Conservation (phyloP, 2,797 vertebrate genomes). For the Diglossa cyanea region DNA sequence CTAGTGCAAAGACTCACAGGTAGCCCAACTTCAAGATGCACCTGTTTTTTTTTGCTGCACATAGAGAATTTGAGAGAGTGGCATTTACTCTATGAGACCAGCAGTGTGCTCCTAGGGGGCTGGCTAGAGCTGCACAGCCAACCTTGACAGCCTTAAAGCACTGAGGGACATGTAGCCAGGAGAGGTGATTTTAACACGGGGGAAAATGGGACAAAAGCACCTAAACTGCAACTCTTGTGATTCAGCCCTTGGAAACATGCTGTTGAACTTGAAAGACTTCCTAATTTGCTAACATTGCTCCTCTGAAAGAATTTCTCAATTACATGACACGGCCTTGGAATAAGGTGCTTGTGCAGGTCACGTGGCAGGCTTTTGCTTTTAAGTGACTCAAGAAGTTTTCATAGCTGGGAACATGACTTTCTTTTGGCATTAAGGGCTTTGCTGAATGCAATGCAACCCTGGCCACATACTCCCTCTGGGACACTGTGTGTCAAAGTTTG, state of each 20-base stretch:
- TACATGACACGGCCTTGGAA: neutral
- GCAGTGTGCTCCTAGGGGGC: neutral
- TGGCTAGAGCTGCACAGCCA: neutral
- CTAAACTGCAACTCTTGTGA: neutral
- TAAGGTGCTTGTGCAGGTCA: neutral
- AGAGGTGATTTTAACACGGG: neutral
- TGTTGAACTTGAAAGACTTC: neutral
- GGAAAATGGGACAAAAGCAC: neutral
- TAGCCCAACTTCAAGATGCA: rapidly evolving
- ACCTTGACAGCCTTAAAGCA: neutral
- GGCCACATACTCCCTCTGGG: neutral
- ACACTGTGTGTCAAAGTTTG: neutral
- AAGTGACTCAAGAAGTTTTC: neutral
- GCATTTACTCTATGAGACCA: neutral
- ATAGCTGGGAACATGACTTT: neutral
- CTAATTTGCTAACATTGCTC: neutral
- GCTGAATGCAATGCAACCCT: neutral
- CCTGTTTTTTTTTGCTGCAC: neutral
- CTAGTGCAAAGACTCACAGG: neutral
- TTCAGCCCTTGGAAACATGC: neutral
- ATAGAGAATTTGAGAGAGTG: neutral
- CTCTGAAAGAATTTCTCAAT: neutral
- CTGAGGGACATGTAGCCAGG: rapidly evolving
- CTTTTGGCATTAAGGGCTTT: neutral
- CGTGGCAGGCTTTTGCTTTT: neutral